phyloP scores from a whole-genome alignment of 2,797 vertebrate species.

The Mallotus villosus region DNA sequence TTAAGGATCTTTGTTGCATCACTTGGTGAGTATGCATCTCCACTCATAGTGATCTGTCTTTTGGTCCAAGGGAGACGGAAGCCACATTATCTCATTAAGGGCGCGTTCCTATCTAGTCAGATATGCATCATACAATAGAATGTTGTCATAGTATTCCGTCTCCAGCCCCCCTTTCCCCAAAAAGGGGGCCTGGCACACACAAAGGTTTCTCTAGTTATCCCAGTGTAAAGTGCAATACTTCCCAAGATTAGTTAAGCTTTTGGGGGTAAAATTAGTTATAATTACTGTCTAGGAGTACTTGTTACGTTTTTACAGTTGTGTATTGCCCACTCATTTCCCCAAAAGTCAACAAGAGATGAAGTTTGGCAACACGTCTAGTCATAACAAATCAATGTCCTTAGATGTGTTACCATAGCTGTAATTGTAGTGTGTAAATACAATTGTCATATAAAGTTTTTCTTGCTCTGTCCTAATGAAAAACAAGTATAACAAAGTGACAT shows the following conservation, averaged over 20 bases:
- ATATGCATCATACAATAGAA: not conserved
- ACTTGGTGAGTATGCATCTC: conserved; percentile 11
- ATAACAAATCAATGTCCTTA: conserved; percentile 25
- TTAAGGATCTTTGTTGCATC: conserved; percentile 4
- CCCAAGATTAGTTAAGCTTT: not conserved
- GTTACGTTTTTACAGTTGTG: not conserved
- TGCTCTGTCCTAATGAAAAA: conserved; percentile 52
- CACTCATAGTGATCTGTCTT: not conserved
- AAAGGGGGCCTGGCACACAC: not conserved
- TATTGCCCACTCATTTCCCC: not conserved
- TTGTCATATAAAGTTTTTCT: conserved; percentile 39
- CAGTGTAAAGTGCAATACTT: not conserved
- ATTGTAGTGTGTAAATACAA: conserved; percentile 27
- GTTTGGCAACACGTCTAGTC: conserved; percentile 36
- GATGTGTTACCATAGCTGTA: conserved; percentile 21
- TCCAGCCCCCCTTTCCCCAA: not conserved
- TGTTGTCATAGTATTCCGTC: not conserved
- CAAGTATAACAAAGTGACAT: conserved; percentile 59
- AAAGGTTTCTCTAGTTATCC: not conserved
- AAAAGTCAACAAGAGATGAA: conserved; percentile 13
- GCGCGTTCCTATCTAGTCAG: not conserved
- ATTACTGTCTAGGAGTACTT: not conserved
- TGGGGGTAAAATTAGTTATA: not conserved
- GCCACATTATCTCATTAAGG: not conserved
- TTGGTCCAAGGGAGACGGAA: not conserved